A percentile compares a stretch with the other conserved stretches of the same genome.
phyloP scores from a whole-genome alignment of 2,888 invertebrate species.

The Acleris literana region DNA sequence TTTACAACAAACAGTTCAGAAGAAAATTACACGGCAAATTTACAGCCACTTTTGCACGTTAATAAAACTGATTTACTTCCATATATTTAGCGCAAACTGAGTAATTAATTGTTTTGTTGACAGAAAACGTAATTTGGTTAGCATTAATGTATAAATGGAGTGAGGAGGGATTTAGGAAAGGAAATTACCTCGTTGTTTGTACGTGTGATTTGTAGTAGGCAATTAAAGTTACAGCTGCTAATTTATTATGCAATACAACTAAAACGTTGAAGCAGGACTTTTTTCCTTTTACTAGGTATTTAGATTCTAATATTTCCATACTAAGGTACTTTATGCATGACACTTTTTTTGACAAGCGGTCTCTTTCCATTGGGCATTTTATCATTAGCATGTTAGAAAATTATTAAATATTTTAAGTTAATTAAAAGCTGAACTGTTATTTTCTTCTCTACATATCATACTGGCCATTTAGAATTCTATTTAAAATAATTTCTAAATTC shows the following conservation, averaged over 20 bases:
- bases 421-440: too few species aligned
- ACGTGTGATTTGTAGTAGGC: neutral
- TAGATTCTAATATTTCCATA: too few species aligned
- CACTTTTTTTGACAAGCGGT: neutral
- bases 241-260: too few species aligned
- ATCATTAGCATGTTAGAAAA: neutral
- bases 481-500: neutral
- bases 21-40: slow-evolving; percentile 15
- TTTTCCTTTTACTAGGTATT: too few species aligned
- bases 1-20: neutral
- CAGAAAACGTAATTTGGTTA: slow-evolving; percentile 45
- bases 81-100: slow-evolving; percentile 15
- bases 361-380: neutral
- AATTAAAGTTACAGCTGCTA: neutral
- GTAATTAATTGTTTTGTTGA: slow-evolving; percentile 43
- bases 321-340: too few species aligned
- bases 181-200: slow-evolving; percentile 11
- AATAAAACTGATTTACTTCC: slow-evolving; percentile 30
- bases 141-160: slow-evolving; percentile 40
- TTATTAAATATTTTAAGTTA: too few species aligned
- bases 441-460: too few species aligned
- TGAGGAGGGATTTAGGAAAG: slow-evolving; percentile 46
- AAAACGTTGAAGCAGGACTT: too few species aligned
- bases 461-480: too few species aligned
- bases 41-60: slow-evolving; percentile 26